Conservation (phyloP, 1,140 invertebrate genomes). For the Drosophila auraria region DNA sequence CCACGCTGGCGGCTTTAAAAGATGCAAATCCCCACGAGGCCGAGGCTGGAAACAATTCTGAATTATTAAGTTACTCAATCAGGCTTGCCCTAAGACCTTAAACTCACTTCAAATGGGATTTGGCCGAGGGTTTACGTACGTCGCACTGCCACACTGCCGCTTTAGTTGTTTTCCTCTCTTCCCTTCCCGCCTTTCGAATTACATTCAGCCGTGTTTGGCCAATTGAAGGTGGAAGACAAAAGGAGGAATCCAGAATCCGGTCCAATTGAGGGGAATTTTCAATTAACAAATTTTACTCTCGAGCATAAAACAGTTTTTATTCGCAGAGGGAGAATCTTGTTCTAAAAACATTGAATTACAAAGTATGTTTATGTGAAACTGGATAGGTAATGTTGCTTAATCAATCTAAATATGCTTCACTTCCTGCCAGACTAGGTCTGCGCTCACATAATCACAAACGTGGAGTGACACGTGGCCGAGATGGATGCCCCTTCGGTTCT, state of each 20-base stretch:
- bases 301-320: background rate
- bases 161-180: conserved; percentile 10
- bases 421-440: background rate
- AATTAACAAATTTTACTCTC: conserved; percentile 35
- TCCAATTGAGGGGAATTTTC: conserved; percentile 29
- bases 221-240: conserved; percentile 30
- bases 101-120: conserved; percentile 56
- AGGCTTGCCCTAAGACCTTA: conserved; percentile 52
- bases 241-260: background rate
- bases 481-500: conserved; percentile 9
- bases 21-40: conserved; percentile 51
- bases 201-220: too few species aligned
- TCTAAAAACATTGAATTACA: too few species aligned
- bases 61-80: conserved; percentile 59
- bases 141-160: conserved; percentile 19
- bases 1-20: conserved; percentile 33
- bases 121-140: conserved; percentile 49
- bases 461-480: conserved; percentile 39
- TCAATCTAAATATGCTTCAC: background rate
- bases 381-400: too few species aligned
- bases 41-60: conserved; percentile 49
- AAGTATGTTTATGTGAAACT: too few species aligned
- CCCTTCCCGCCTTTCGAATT: background rate
- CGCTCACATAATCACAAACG: conserved; percentile 13
- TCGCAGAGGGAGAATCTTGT: too few species aligned